Percentiles rank a stretch among this genome's conserved stretches.
Evolutionary conservation across 2,888 invertebrate species (phyloP).

Genomic region (Muscina levida): DNA sequence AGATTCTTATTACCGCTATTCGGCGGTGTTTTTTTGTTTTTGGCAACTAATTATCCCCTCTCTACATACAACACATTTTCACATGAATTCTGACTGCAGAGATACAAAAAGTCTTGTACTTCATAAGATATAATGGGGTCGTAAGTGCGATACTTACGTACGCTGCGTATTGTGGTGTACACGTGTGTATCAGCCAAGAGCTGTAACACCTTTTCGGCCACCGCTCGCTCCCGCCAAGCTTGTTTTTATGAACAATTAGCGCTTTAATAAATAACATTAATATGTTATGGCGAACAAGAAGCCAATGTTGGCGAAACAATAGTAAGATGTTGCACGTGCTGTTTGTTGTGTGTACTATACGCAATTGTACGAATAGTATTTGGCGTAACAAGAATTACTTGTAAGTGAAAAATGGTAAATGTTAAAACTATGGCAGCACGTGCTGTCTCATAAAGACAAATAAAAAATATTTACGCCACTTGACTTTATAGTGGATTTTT

Average conservation of each 20-base stretch:
- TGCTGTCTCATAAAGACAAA: constrained; percentile 67
- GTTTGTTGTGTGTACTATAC: constrained; percentile 42
- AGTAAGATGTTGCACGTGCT: constrained; percentile 62
- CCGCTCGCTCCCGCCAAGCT: not conserved
- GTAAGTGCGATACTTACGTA: not conserved
- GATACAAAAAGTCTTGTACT: not conserved
- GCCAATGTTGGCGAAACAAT: constrained; percentile 43
- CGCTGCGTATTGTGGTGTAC: constrained; percentile 10
- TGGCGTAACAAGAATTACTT: not conserved
- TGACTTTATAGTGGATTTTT: constrained; percentile 72
- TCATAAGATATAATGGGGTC: not conserved
- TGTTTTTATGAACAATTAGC: constrained; percentile 69
- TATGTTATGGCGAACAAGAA: constrained; percentile 48
- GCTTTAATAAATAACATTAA: constrained; percentile 74
- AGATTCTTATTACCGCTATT: constrained; percentile 33
- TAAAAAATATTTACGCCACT: constrained; percentile 74
- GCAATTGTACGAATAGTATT: not conserved
- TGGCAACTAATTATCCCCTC: constrained; percentile 78
- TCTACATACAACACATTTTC: constrained; percentile 40
- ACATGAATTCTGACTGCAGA: not conserved
- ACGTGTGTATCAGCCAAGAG: constrained; percentile 24
- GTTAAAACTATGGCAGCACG: constrained; percentile 64
- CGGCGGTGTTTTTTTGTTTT: constrained; percentile 75
- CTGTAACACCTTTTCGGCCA: constrained; percentile 20
- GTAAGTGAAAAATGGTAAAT: constrained; percentile 5